Percentiles rank a stretch among this genome's conserved stretches.
Conservation (phyloP, 2,113 vertebrate genomes). For the Pogonocichla stellata region DNA sequence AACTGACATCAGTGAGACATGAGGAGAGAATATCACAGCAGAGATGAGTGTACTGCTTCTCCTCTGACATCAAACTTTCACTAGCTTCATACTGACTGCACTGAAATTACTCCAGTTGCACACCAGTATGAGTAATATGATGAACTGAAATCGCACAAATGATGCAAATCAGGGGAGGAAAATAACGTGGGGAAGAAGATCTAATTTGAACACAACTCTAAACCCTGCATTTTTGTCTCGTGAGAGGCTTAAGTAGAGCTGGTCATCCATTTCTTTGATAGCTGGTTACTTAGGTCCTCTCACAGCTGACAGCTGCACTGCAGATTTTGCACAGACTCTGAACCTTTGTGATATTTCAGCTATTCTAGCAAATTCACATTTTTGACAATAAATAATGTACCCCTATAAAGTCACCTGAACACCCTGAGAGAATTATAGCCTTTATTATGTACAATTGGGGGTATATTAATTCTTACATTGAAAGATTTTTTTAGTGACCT, state of each 20-base stretch:
- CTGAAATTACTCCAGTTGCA: neutral
- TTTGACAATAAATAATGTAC: constrained; percentile 51
- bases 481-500: constrained; percentile 55
- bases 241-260: neutral
- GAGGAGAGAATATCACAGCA: neutral
- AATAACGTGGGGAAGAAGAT: neutral
- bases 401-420: constrained; percentile 47
- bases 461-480: constrained; percentile 47
- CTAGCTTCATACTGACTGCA: neutral
- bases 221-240: neutral
- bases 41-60: neutral
- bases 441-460: constrained; percentile 48
- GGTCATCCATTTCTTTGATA: neutral
- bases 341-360: constrained; percentile 32
- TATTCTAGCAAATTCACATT: constrained; percentile 40
- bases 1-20: neutral
- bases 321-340: neutral
- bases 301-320: neutral
- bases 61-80: neutral
- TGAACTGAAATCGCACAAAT: neutral
- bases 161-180: neutral
- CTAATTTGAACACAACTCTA: neutral
- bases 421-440: constrained; percentile 27
- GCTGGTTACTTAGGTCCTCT: neutral
- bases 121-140: neutral